phyloP scores from a whole-genome alignment of 1,140 invertebrate species.

The Drosophila kanapiae region DNA sequence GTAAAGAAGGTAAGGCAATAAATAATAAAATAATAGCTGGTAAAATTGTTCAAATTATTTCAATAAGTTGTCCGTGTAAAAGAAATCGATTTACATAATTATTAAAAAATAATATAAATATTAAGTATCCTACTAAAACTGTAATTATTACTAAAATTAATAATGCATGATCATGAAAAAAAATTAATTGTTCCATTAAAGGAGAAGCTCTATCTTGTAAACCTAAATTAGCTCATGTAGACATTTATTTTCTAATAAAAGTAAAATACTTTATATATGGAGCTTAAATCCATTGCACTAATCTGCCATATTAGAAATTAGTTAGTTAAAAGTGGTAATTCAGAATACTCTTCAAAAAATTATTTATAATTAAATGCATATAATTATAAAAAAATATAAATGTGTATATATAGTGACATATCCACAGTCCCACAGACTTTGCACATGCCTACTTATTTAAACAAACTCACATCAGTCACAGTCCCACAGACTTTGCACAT shows the following conservation, averaged over 20 bases:
- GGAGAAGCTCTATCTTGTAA: constrained; percentile 87
- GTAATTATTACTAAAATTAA: constrained; percentile 87
- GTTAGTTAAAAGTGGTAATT: constrained; percentile 86
- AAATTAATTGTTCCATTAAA: constrained; percentile 88
- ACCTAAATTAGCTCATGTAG: constrained; percentile 86
- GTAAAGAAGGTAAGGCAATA: constrained; percentile 88
- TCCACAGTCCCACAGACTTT: too few relatives aligned
- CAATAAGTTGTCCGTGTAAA: constrained; percentile 87
- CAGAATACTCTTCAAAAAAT: too few relatives aligned
- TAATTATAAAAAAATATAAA: too few relatives aligned
- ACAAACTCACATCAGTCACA: too few relatives aligned
- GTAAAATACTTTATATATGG: constrained; percentile 87
- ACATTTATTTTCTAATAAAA: constrained; percentile 86
- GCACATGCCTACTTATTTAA: too few relatives aligned
- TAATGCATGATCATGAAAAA: constrained; percentile 88
- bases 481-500: too few relatives aligned
- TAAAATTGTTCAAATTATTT: constrained; percentile 88
- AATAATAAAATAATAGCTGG: constrained; percentile 88
- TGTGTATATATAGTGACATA: too few relatives aligned
- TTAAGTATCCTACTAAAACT: constrained; percentile 88
- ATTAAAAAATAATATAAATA: constrained; percentile 86
- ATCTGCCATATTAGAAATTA: constrained; percentile 87
- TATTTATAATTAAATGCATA: too few relatives aligned
- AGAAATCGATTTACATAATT: constrained; percentile 86
- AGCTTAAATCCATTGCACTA: constrained; percentile 87